Evolutionary conservation across 2,113 vertebrate genomes (phyloP).

Genomic region (Albula glossodonta): DNA sequence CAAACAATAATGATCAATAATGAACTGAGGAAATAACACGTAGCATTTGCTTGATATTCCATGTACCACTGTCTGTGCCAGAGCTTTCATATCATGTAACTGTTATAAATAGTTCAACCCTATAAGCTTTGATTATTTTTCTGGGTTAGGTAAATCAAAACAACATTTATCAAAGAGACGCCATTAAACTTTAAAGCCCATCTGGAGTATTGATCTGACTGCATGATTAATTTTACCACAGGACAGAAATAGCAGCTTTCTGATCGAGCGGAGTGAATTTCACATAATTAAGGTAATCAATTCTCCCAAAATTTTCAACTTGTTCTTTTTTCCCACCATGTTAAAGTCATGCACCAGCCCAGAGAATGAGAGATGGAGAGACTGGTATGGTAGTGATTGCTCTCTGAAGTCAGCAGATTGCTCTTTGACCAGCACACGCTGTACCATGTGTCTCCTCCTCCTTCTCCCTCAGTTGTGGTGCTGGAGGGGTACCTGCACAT

Average conservation of each 20-base stretch:
- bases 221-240: background rate
- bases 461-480: no score
- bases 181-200: slow-evolving; percentile 13
- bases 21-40: background rate
- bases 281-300: slow-evolving; percentile 17
- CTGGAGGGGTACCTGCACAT: no score
- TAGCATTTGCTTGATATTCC: background rate
- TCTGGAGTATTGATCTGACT: background rate
- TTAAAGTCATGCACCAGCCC: background rate
- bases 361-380: no score
- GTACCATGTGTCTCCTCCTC: no score
- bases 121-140: background rate
- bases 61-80: background rate
- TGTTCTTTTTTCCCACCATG: background rate
- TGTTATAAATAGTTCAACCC: background rate
- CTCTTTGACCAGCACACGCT: no score
- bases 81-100: background rate
- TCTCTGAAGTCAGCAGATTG: background rate
- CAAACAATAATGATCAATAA: background rate
- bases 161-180: slow-evolving; percentile 15
- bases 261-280: background rate
- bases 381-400: background rate
- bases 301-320: background rate
- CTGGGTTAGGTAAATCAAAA: background rate
- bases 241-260: background rate